Evolutionary conservation across 2,888 invertebrate species (phyloP).

Genomic region (Hylaea fasciaria): DNA sequence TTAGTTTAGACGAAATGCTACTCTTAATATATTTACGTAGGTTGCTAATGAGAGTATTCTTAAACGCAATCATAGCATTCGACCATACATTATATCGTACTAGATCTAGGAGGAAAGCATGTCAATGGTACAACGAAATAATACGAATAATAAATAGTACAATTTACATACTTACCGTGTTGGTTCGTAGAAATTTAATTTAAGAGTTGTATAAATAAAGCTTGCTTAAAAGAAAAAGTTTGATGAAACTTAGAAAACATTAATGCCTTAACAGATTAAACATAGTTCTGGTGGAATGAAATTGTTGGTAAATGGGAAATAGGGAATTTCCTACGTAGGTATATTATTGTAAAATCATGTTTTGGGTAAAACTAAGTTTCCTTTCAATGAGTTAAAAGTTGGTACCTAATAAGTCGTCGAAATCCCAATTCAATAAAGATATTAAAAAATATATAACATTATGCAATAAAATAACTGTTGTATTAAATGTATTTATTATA

Average conservation of each 20-base stretch:
- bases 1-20: background rate
- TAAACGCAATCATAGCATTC: slow-evolving; percentile 2
- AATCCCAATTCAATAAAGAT: slow-evolving; percentile 44
- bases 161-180: slow-evolving; percentile 25
- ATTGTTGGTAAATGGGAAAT: slow-evolving; percentile 12
- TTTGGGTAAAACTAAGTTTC: slow-evolving; percentile 49
- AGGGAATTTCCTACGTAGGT: background rate
- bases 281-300: slow-evolving; percentile 23
- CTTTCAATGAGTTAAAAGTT: slow-evolving; percentile 60
- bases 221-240: slow-evolving; percentile 31
- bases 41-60: background rate
- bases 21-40: slow-evolving; percentile 8
- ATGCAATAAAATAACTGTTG: slow-evolving; percentile 74
- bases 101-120: slow-evolving; percentile 11
- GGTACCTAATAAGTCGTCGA: slow-evolving; percentile 41
- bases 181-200: slow-evolving; percentile 9
- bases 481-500: slow-evolving; percentile 85
- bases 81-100: slow-evolving; percentile 15
- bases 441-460: slow-evolving; percentile 34
- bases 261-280: slow-evolving; percentile 30
- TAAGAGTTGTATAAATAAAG: slow-evolving; percentile 20
- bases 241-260: slow-evolving; percentile 12
- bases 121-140: slow-evolving; percentile 48
- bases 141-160: slow-evolving; percentile 36
- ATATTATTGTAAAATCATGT: slow-evolving; percentile 9